These are phyloP conservation scores for Deroptyus accipitrinus DNA, from an alignment of 2,113 vertebrate species.

Conservation along the genomic window DNA sequence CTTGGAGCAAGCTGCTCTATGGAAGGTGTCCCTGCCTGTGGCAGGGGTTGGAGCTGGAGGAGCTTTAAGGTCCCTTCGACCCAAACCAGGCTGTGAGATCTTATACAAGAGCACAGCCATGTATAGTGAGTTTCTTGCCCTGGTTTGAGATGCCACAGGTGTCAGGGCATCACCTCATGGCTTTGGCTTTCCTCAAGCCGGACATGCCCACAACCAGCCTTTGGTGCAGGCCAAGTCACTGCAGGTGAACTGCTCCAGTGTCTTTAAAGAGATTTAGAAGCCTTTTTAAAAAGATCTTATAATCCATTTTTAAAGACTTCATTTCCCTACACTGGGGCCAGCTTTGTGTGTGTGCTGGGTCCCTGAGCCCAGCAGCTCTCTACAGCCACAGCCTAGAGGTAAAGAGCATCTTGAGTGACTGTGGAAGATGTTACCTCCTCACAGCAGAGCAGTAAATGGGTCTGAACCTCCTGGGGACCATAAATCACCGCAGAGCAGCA, in stretches of 20 bases:
- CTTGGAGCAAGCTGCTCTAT: no score
- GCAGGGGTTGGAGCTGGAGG: not conserved
- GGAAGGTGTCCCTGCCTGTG: not conserved
- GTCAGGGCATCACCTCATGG: not conserved
- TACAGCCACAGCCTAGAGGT: rapidly evolving
- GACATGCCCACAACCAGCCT: not conserved
- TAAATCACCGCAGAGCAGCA: not conserved
- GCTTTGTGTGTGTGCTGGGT: rapidly evolving
- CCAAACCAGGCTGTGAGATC: not conserved
- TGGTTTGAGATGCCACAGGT: not conserved
- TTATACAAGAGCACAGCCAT: not conserved
- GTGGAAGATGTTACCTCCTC: not conserved
- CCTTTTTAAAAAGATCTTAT: not conserved
- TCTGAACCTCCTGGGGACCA: not conserved
- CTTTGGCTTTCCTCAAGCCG: not conserved
- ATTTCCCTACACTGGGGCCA: not conserved
- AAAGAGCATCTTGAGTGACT: not conserved
- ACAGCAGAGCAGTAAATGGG: not conserved
- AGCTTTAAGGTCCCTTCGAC: not conserved
- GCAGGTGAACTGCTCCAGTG: not conserved
- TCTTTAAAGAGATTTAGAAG: not conserved
- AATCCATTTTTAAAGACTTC: not conserved
- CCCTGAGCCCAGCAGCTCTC: not conserved
- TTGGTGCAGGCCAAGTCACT: not conserved
- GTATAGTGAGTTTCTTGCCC: not conserved